phyloP scores from a whole-genome alignment of 2,888 invertebrate species.

The Colletes collaris region DNA sequence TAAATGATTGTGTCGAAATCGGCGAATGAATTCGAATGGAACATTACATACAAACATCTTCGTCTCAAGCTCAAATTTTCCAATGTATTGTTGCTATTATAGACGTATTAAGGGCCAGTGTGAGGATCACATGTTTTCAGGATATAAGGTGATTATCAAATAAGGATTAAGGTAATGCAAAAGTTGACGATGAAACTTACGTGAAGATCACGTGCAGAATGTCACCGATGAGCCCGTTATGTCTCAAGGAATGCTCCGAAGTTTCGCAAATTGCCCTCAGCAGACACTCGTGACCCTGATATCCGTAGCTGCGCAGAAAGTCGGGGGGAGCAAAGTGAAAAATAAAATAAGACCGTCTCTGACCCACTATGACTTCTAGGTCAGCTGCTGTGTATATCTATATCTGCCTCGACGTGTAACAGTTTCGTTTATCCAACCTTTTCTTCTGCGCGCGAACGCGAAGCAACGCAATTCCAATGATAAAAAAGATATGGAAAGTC shows the following conservation, averaged over 20 bases:
- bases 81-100: no score
- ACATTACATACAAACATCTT: no score
- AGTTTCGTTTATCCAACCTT: conserved; percentile 1
- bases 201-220: conserved; percentile 90
- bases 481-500: no score
- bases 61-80: no score
- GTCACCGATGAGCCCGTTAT: conserved; percentile 89
- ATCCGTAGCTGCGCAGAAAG: conserved; percentile 60
- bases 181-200: conserved; percentile 75
- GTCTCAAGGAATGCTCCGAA: conserved; percentile 87
- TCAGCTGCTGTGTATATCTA: conserved; percentile 30
- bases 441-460: conserved; percentile 3
- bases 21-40: no score
- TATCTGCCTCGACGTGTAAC: conserved; percentile 19
- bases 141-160: background rate
- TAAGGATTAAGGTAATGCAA: conserved; percentile 1
- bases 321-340: conserved; percentile 43
- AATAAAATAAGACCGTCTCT: conserved; percentile 53
- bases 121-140: background rate
- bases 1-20: no score
- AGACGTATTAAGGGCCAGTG: no score
- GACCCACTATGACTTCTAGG: conserved; percentile 53
- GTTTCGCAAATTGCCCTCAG: conserved; percentile 91
- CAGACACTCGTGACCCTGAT: conserved; percentile 86
- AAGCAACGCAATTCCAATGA: background rate